Evolutionary conservation across 1,140 invertebrate species (phyloP).

Genomic region (Heliothis subflexa): DNA sequence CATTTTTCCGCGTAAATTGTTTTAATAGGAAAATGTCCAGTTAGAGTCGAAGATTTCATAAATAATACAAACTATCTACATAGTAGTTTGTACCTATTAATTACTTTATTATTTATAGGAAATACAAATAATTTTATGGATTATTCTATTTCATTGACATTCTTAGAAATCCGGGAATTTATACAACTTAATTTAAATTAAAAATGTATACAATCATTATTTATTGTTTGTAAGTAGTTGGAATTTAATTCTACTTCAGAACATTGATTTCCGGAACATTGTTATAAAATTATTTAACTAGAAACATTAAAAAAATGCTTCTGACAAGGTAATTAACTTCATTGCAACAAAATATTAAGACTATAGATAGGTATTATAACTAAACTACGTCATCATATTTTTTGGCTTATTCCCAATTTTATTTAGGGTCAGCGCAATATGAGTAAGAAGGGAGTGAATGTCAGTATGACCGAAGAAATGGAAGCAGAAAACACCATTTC

Average conservation of each 20-base stretch:
- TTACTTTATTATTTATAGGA: slow-evolving; percentile 5
- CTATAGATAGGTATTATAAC: too few relatives aligned
- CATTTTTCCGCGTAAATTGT: slow-evolving; percentile 4
- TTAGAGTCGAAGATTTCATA: background rate
- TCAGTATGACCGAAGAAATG: too few relatives aligned
- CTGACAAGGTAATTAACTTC: too few relatives aligned
- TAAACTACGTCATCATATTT: too few relatives aligned
- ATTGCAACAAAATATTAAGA: too few relatives aligned
- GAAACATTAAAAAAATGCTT: too few relatives aligned
- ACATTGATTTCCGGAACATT: background rate
- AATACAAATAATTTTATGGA: background rate
- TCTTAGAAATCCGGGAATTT: slow-evolving; percentile 10
- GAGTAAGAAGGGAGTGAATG: too few relatives aligned
- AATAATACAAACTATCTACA: background rate
- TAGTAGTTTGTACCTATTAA: background rate
- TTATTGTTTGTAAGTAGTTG: background rate
- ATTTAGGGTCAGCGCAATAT: too few relatives aligned
- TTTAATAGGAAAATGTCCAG: background rate
- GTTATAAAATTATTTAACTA: background rate
- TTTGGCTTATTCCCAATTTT: too few relatives aligned
- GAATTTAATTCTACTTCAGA: background rate
- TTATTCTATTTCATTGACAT: slow-evolving; percentile 27
- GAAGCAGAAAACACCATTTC: too few relatives aligned
- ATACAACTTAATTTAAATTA: slow-evolving; percentile 10
- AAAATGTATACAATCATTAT: background rate